These are phyloP conservation scores for Mormyrus proboscirostris DNA, from an alignment of 2,797 vertebrate genomes.

Conservation along the genomic window DNA sequence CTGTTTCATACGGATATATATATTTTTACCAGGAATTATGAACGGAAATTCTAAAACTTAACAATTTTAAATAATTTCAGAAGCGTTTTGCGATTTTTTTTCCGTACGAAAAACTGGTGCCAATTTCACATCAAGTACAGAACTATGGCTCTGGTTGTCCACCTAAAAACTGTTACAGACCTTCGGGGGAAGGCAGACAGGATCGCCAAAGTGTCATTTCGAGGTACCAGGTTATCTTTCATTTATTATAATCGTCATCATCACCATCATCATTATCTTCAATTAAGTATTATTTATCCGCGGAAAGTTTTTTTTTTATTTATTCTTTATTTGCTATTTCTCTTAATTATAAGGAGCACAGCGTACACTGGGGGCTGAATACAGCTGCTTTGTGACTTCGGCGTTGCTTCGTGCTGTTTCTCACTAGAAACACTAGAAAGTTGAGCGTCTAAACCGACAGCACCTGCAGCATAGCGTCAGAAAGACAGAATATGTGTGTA, in stretches of 20 bases:
- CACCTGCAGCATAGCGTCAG: background rate
- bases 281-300: background rate
- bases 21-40: slow-evolving; percentile 28
- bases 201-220: slow-evolving; percentile 88
- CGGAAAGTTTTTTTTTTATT: background rate
- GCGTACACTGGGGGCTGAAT: background rate
- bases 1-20: slow-evolving; percentile 28
- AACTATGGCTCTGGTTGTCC: slow-evolving; percentile 75
- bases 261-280: background rate
- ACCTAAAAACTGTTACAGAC: slow-evolving; percentile 75
- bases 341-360: background rate
- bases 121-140: slow-evolving; percentile 11
- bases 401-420: background rate
- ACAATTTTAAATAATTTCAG: slow-evolving; percentile 25
- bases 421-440: background rate
- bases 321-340: background rate
- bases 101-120: slow-evolving; percentile 18
- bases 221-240: slow-evolving; percentile 63
- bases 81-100: slow-evolving; percentile 34
- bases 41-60: slow-evolving; percentile 32
- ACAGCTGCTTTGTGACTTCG: background rate
- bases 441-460: background rate
- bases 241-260: background rate
- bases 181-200: slow-evolving; percentile 80
- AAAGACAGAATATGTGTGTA: background rate